These are phyloP conservation scores for Carduelis carduelis DNA, from an alignment of 2,797 vertebrate genomes.

Conservation along the genomic window DNA sequence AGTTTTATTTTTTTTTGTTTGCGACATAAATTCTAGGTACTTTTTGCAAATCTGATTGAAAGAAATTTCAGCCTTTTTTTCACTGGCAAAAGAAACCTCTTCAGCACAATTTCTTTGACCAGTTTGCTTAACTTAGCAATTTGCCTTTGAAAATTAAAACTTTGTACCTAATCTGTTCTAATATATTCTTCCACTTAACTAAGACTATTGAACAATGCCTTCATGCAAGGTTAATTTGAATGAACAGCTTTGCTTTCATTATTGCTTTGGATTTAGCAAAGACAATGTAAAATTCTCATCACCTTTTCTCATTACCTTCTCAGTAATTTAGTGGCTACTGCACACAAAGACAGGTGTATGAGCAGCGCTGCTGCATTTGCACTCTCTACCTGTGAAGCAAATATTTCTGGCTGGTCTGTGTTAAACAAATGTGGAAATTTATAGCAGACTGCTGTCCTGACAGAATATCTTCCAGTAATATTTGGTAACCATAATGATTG, in stretches of 20 bases:
- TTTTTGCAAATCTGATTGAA: background rate
- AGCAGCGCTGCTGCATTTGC: background rate
- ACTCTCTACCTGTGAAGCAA: background rate
- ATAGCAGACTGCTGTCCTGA: background rate
- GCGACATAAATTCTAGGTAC: background rate
- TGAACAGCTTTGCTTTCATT: background rate
- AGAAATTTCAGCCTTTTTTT: background rate
- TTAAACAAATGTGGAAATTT: background rate
- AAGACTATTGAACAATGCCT: background rate
- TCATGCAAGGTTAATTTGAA: background rate
- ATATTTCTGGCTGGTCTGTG: background rate
- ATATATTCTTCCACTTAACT: background rate
- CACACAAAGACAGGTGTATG: background rate
- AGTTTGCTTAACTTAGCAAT: background rate
- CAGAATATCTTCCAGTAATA: background rate
- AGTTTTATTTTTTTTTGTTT: background rate
- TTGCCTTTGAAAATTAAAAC: background rate
- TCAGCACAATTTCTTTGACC: background rate
- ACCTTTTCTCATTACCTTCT: background rate
- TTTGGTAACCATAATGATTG: background rate
- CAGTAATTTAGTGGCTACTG: background rate
- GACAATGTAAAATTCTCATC: background rate
- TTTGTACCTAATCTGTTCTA: background rate
- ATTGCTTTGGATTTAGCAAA: background rate
- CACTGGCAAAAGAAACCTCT: background rate